Percentiles rank a stretch among this genome's conserved stretches.
Evolutionary conservation across 2,797 vertebrate species (phyloP).

Genomic region (Telmatherina bonti): DNA sequence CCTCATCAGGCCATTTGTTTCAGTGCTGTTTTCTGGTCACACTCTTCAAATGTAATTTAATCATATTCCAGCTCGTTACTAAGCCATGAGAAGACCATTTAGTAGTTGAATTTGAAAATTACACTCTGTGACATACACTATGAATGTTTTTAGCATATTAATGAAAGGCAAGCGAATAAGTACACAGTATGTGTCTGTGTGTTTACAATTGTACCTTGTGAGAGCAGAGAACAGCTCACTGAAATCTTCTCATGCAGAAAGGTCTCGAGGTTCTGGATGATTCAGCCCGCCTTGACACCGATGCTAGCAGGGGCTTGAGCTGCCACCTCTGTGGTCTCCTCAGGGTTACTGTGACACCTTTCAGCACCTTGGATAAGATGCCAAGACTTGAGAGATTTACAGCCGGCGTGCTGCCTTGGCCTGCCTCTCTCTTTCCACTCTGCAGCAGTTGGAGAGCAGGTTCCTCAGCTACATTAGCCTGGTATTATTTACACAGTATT

Average conservation of each 20-base stretch:
- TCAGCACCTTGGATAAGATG: slow-evolving; percentile 51
- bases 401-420: slow-evolving; percentile 54
- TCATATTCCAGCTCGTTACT: slow-evolving; percentile 1
- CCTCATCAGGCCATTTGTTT: slow-evolving; percentile 3
- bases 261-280: slow-evolving; percentile 29
- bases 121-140: slow-evolving; percentile 12
- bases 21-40: background rate
- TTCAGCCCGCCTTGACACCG: slow-evolving; percentile 37
- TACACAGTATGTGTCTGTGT: slow-evolving; percentile 3
- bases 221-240: slow-evolving; percentile 16
- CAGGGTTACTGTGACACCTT: slow-evolving; percentile 58
- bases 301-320: slow-evolving; percentile 41
- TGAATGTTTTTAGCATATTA: slow-evolving; percentile 38
- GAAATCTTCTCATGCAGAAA: slow-evolving; percentile 20
- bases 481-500: slow-evolving; percentile 82
- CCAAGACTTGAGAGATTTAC: slow-evolving; percentile 73
- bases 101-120: slow-evolving; percentile 31
- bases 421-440: slow-evolving; percentile 48
- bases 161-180: slow-evolving; percentile 16
- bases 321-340: slow-evolving; percentile 39
- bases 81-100: slow-evolving; percentile 4
- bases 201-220: slow-evolving; percentile 15
- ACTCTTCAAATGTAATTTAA: slow-evolving; percentile 20
- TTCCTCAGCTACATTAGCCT: slow-evolving; percentile 62
- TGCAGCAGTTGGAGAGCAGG: slow-evolving; percentile 39